A percentile compares a stretch with the other conserved stretches of the same genome.
Conservation (phyloP, 1,140 invertebrate species). For the Euglossa dilemma region DNA sequence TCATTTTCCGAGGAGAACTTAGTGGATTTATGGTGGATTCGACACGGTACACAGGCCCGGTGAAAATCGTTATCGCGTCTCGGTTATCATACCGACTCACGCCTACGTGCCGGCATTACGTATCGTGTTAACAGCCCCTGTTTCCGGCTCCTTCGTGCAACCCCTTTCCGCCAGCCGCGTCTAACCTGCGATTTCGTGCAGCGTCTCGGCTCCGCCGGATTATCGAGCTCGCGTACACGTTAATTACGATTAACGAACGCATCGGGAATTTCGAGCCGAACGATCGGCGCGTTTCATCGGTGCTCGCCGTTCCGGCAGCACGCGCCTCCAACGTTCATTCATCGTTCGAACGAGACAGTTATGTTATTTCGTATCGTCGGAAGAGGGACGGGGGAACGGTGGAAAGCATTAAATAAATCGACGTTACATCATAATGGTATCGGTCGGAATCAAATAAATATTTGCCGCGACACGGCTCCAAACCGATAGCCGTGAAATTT, state of each 20-base stretch:
- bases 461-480: constrained; percentile 13
- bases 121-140: constrained; percentile 31
- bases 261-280: too few relatives aligned
- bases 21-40: constrained; percentile 36
- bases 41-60: not conserved
- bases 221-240: not conserved
- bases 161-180: not conserved
- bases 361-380: not conserved
- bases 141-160: constrained; percentile 36
- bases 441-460: constrained; percentile 42
- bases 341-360: constrained; percentile 15
- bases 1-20: constrained; percentile 23
- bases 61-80: constrained; percentile 42
- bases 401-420: constrained; percentile 40
- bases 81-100: constrained; percentile 25
- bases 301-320: not conserved
- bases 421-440: constrained; percentile 35
- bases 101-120: constrained; percentile 30
- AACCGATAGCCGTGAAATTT: constrained; percentile 45
- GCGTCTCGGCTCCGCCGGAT: not conserved
- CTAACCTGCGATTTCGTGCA: constrained; percentile 35
- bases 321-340: not conserved
- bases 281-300: not conserved
- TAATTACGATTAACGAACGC: constrained; percentile 34
- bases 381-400: not conserved